Base-by-base conservation (phyloP, 2,888 invertebrate species). In the Lacanobia wlatinum region DNA sequence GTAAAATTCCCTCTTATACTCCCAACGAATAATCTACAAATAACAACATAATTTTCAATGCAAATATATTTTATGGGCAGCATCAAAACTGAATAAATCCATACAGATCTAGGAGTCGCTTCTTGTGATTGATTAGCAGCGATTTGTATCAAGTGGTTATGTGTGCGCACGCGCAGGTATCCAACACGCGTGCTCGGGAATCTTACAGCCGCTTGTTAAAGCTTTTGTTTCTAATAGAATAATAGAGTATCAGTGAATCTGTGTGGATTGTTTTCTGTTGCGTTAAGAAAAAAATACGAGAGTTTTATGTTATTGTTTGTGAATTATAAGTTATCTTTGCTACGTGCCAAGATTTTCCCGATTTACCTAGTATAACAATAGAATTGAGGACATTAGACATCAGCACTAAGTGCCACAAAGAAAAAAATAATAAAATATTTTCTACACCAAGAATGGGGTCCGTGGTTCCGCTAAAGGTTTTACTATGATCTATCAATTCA, bases 91-190 rank as follows among this genome's bases (percentile, higher is more conserved):
- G 76, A 63, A 73, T 84, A 70, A 69, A 81, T 86, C 69, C 73
- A 69, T 72, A 77, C n/a, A 66, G 58, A 71, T 63, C 52, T 40
- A 65, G 58, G 40, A 40, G 55, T 60, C 34, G 60, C 64, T 73
- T 76, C 71, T 71, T 46, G 74, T 80, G 76, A 85, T 85, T 78
- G 87, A 85, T 85, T 85, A 81, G 69, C 73, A 76, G 79, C 66
- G 70, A 83, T 87, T 85, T 83, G 77, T 81, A 83, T 71, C 75
- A 60, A 60, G 79, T 70, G 59, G 83, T 76, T 81, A 86, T 86
- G 85, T 71, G 67, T 72, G 61, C 61, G 79, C 87, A 85, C 87
- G 85, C 72, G 85, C 84, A 63, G 73, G 72, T 53, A 83, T 76
- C 55, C 58, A 52, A 52, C 68, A 73, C 76, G 76, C 87, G 76